Base-by-base conservation (phyloP, 2,113 vertebrate species). In the Phyllostomus discolor region DNA sequence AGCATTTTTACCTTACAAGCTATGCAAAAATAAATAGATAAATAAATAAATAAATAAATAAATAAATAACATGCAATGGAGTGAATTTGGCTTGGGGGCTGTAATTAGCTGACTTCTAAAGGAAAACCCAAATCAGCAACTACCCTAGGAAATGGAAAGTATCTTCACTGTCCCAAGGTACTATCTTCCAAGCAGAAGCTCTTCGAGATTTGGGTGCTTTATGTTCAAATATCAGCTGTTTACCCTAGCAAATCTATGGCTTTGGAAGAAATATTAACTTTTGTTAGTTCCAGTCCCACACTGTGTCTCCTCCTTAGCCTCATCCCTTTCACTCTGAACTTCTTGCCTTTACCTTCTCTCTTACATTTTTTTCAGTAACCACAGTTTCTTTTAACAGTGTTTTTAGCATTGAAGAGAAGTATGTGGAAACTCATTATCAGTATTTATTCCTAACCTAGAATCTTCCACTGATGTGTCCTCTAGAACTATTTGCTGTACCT, bases 371-470 rank as follows among this genome's bases (percentile, higher is more conserved):
- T 41, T 59, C 48, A 62, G 75, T 80, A 79, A 81, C 16, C 24
- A 81, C 3, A 38, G 11, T 89, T 94, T 92, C 86, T 89, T 90
- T 91, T 79, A 43, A 28, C 11, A 5, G 3, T 81, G 20, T 54
- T 93, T 86, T 79, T 38, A 66, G 76, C 90, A 87, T 70, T 75
- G 15, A 89, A 91, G 10, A 89, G 57, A 87, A 76, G 38, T 54
- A 67, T 57, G 48, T 75, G 35, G 38, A 95, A 92, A 69, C 33
- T 41, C 19, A 83, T 88, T 69, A 62, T 24, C 86, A 89, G 28
- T 46, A 94, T 86, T 88, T 95, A 80, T 85, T 92, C 67, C n/a
- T 95, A 57, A 97, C 70, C 80, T 81, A 83, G 78, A 87, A 24
- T 92, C 82, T 94, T 91, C 79, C 14, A 87, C 33, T 54, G 52